A percentile compares a stretch with the other conserved stretches of the same genome.
These are phyloP conservation scores for Siniperca undulata DNA, from an alignment of 2,797 vertebrate genomes.

Conservation along the genomic window DNA sequence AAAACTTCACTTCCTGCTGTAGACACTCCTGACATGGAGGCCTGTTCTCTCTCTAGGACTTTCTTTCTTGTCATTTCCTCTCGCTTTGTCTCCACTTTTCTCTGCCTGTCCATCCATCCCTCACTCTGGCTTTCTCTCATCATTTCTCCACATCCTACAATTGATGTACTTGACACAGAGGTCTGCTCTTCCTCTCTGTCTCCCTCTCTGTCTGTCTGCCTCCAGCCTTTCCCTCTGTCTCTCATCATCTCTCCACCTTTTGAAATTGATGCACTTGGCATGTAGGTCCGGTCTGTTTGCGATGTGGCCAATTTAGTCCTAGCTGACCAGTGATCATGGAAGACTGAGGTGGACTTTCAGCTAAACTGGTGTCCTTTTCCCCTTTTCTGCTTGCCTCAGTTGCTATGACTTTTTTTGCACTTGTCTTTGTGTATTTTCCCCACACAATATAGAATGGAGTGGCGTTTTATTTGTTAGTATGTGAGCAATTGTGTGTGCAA, in stretches of 20 bases:
- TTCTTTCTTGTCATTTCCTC: slow-evolving; percentile 38
- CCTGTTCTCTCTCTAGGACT: slow-evolving; percentile 43
- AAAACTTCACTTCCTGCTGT: slow-evolving; percentile 40
- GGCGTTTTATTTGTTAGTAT: neutral
- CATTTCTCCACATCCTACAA: slow-evolving; percentile 35
- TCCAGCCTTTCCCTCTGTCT: slow-evolving; percentile 32
- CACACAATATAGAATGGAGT: neutral
- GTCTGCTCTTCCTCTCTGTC: slow-evolving; percentile 41
- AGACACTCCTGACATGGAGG: slow-evolving; percentile 33
- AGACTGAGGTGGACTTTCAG: slow-evolving; percentile 20
- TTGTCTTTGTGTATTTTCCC: neutral
- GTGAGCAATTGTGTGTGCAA: neutral
- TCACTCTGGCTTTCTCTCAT: slow-evolving; percentile 44
- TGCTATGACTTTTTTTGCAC: neutral
- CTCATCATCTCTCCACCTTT: slow-evolving; percentile 36
- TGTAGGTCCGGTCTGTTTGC: slow-evolving; percentile 11
- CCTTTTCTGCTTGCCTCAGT: neutral
- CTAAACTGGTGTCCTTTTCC: neutral
- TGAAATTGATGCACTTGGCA: slow-evolving; percentile 42
- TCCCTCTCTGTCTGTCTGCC: slow-evolving; percentile 34
- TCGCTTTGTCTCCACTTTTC: slow-evolving; percentile 32
- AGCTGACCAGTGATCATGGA: slow-evolving; percentile 26
- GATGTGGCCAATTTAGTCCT: slow-evolving; percentile 15
- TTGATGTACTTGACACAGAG: slow-evolving; percentile 51
- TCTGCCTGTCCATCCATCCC: slow-evolving; percentile 38